Evolutionary conservation across 2,797 vertebrate species (phyloP), one percentile per base, ranked within the genome.

Genomic region (Phrynocephalus forsythii): DNA sequence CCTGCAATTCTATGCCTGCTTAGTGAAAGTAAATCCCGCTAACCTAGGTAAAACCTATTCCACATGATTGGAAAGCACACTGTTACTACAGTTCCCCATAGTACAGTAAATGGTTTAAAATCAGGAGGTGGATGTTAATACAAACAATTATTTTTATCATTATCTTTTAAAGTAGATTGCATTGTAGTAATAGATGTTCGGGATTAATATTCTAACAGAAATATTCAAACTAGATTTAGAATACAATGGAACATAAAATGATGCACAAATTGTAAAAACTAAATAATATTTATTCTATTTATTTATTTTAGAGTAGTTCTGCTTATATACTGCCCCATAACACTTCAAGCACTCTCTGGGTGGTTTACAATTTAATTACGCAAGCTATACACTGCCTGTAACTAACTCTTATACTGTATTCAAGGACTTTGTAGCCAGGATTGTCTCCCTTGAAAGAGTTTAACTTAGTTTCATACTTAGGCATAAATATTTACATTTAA

Each of bases 391-490:
- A 44, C 38, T 44, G 38, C 38, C 9, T 60, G 56, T 60, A 60
- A 60, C 56, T 60, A 50, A n/a, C 11, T 78, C 50, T 28, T 11
- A 52, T 79, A 56, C 9, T 56, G 56, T 52, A 56, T 28, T 56
- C 48, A 79, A 13, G 60, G 15, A 3, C 9, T 20, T 5, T 16
- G 18, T 18, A 16, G 3, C 18, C 60, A 63, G 16, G 60, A 63
- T 63, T 63, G 52, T 63, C 60, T 63, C 13, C 18, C 77, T 86
- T 86, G 0, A 82, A 84, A 87, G 52, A 82, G 24, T 52, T 72
- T 44, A 44, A 26, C 30, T 86, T 33, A 13, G 20, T 88, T 89
- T 94, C 88, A 92, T 84, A 87, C 89, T 72, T 26, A 85, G 67
- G 15, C 50, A 82, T 63, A 28, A 63, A 63, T 44, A 52, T 15